These are phyloP conservation scores for Amphipyra tragopoginis DNA, from an alignment of 2,888 invertebrate genomes.

Conservation along the genomic window DNA sequence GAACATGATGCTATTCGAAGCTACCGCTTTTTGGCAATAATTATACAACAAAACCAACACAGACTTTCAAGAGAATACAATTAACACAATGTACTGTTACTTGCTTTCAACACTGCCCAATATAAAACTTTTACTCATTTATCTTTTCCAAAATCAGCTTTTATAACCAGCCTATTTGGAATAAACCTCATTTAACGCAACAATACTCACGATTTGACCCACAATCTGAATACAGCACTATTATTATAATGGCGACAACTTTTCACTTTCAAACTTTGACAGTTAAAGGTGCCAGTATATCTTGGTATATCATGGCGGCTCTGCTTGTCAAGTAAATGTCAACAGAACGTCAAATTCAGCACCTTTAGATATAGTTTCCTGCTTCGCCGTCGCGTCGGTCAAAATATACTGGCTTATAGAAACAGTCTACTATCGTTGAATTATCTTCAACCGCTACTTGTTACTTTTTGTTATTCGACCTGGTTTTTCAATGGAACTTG, in stretches of 20 bases:
- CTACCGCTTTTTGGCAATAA: too few relatives aligned
- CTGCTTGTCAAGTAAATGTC: background rate
- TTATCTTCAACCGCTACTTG: conserved; percentile 41
- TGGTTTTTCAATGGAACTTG: conserved; percentile 41
- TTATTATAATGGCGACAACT: conserved; percentile 39
- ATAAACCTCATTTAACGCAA: conserved; percentile 39
- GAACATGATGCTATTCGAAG: too few relatives aligned
- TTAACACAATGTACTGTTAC: background rate
- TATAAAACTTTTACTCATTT: conserved; percentile 29
- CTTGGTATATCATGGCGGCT: conserved; percentile 1
- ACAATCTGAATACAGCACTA: conserved; percentile 41
- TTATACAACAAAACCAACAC: too few relatives aligned
- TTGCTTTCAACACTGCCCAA: conserved; percentile 8
- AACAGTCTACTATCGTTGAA: conserved; percentile 30
- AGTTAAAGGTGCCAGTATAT: conserved; percentile 28
- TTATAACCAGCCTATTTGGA: conserved; percentile 22
- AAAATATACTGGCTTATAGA: background rate
- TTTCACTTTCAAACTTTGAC: conserved; percentile 58
- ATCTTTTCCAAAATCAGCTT: conserved; percentile 36
- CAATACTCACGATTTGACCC: conserved; percentile 53
- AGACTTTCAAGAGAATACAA: too few relatives aligned
- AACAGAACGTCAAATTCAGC: too few relatives aligned
- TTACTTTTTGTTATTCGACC: conserved; percentile 50
- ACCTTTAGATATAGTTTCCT: conserved; percentile 13
- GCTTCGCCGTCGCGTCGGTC: background rate